Evolutionary conservation across 2,113 vertebrate species (phyloP), one percentile per base, ranked within the genome.

Genomic region (Etheostoma spectabile): DNA sequence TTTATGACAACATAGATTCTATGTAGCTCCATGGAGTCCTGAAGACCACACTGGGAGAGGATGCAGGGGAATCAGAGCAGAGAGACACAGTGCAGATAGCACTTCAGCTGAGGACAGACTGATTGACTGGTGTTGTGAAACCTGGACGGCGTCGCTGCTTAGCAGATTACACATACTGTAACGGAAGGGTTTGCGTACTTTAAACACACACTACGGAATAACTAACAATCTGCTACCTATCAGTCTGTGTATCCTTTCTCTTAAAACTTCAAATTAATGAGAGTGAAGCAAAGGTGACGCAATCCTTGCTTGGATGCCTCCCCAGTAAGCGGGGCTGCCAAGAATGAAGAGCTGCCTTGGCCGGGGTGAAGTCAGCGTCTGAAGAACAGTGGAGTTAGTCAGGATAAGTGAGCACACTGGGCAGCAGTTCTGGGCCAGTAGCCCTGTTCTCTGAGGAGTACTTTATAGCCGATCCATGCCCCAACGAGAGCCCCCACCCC

Each of bases 371-470:
- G 89, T 86, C 90, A 91, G 81, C 42, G n/a, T 61, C 72, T 78
- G 74, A 83, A 53, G 87, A 92, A 92, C 90, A 93, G 83, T 85
- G 57, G 75, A 86, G 65, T 87, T 83, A 89, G 88, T 92, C 86
- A 91, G 85, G 80, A 82, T 83, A 80, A 87, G 74, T 77, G 75
- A 86, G 84, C 81, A 86, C n/a, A n/a, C 80, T 84, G 83, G 63
- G 56, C 79, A 84, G 42, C 59, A 72, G 82, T 79, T 88, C 77
- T 89, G 83, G 79, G 87, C 79, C 82, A 78, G 70, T 55, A 61
- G 87, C 74, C 64, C 66, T 72, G 69, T 85, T 82, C 86, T 90
- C 82, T 63, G 1, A 84, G 76, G 87, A 89, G 66, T 77, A 83
- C 83, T 90, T 90, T 87, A 79, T 75, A 67, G 72, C 52, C 18